Base-by-base conservation (phyloP, 2,888 invertebrate species). In the Thecocarcelia acutangulata region DNA sequence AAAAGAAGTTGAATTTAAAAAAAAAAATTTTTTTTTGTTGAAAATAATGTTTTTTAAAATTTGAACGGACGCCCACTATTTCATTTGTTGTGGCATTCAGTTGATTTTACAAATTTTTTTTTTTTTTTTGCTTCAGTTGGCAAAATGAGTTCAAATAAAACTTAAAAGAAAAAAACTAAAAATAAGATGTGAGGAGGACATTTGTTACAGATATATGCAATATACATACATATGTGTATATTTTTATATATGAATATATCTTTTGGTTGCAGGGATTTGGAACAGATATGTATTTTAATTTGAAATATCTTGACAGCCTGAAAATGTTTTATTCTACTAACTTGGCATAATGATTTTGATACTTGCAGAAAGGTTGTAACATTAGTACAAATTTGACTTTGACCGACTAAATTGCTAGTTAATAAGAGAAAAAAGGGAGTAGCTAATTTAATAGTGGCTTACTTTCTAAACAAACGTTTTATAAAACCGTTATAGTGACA, bases 51-150 rank as follows among this genome's bases (percentile, higher is more conserved):
- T 78, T 76, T 46, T 52, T 33, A 66, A 83, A 83, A 75, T 80
- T 83, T 79, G 80, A 84, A 79, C 74, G 83, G 77, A 83, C 85
- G 85, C 85, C 85, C 85, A 85, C 85, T 83, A 75, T 79, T 75
- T 8, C 9, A n/a, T n/a, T 8, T 52, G 37, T 66, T 61, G 61
- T 54, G 37, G 46, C 52, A 77, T 48, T 63, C 54, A 24, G 44
- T 52, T 42, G 50, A 40, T 37, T 42, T 21, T 17, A 33, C 12
- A 44, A 15, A 2, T 52, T 17, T 48, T 64, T 46, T 33, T 59
- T 15, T 6, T 52, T 17, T 48, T 64, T 46, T 33, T 59, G 21
- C 19, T 21, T 63, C 54, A 61, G 46, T 76, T 69, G 61, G 52
- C 76, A 46, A 69, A 76, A 76, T 76, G 61, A 69, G 59, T 69